A percentile compares a stretch with the other conserved stretches of the same genome.
Conservation (phyloP, 64 coral and sea anemone species). For the Trachythela sp. region DNA sequence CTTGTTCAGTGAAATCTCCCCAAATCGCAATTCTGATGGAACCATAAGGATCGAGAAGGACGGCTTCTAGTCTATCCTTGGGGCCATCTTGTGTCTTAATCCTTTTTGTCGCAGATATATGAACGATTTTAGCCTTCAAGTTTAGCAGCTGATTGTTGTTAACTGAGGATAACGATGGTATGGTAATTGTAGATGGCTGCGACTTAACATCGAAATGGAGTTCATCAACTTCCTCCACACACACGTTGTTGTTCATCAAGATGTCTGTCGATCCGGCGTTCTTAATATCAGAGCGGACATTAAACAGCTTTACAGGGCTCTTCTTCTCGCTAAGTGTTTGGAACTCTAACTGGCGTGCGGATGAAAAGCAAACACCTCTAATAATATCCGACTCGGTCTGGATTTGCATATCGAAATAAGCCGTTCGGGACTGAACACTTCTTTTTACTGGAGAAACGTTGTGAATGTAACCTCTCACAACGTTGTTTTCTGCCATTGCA, state of each 20-base stretch:
- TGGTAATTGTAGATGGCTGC: not conserved
- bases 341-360: slow-evolving; percentile 20
- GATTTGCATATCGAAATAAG: slow-evolving; percentile 47
- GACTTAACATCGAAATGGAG: not conserved
- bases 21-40: not conserved
- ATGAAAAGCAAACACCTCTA: slow-evolving; percentile 47
- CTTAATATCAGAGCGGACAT: not conserved
- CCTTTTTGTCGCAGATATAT: not conserved
- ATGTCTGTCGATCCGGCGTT: not conserved
- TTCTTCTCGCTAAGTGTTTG: slow-evolving; percentile 27
- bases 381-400: slow-evolving; percentile 22
- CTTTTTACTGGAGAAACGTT: slow-evolving; percentile 29
- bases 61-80: not conserved
- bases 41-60: not conserved
- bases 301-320: slow-evolving; percentile 21
- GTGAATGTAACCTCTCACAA: slow-evolving; percentile 39
- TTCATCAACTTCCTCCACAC: not conserved
- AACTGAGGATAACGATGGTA: not conserved
- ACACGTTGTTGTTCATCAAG: slow-evolving; percentile 1
- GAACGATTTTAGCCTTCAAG: not conserved
- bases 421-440: slow-evolving; percentile 10
- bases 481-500: not conserved
- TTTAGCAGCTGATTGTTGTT: not conserved
- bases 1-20: not conserved
- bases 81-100: not conserved